Evolutionary conservation across 2,888 invertebrate species (phyloP).

Genomic region (Mesoligia furuncula): DNA sequence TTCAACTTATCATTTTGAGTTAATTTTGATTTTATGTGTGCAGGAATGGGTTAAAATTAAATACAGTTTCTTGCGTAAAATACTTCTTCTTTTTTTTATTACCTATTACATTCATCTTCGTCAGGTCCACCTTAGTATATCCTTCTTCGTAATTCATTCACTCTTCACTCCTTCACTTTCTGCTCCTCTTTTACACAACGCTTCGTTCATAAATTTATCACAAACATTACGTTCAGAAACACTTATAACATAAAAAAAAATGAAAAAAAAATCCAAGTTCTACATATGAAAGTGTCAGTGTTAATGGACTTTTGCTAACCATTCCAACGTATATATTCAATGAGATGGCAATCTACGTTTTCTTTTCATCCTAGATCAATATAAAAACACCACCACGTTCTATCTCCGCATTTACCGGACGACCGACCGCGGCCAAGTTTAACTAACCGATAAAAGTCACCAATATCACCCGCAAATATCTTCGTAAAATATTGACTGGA

Average conservation of each 20-base stretch:
- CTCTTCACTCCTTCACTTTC: not conserved
- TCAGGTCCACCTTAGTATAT: too few species aligned
- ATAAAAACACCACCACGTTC: constrained; percentile 43
- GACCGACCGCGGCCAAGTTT: constrained; percentile 33
- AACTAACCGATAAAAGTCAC: constrained; percentile 51
- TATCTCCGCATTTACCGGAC: constrained; percentile 38
- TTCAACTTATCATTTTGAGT: not conserved
- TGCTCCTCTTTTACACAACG: too few species aligned
- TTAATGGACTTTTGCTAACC: not conserved
- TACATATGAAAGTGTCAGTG: not conserved
- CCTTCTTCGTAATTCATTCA: too few species aligned
- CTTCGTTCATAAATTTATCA: too few species aligned
- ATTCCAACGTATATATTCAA: not conserved
- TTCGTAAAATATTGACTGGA: constrained; percentile 60
- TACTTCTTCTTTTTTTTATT: too few species aligned
- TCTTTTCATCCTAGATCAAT: constrained; percentile 56
- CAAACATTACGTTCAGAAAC: too few species aligned
- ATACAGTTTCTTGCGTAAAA: too few species aligned
- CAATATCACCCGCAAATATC: constrained; percentile 58
- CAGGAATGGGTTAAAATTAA: too few species aligned
- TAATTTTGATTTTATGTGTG: too few species aligned
- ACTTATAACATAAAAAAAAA: too few species aligned
- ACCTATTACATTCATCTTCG: too few species aligned
- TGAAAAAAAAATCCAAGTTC: too few species aligned
- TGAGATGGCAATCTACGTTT: constrained; percentile 31